A percentile compares a stretch with the other conserved stretches of the same genome.
Evolutionary conservation across 2,113 vertebrate species (phyloP).

Genomic region (Phalacrocorax carbo): DNA sequence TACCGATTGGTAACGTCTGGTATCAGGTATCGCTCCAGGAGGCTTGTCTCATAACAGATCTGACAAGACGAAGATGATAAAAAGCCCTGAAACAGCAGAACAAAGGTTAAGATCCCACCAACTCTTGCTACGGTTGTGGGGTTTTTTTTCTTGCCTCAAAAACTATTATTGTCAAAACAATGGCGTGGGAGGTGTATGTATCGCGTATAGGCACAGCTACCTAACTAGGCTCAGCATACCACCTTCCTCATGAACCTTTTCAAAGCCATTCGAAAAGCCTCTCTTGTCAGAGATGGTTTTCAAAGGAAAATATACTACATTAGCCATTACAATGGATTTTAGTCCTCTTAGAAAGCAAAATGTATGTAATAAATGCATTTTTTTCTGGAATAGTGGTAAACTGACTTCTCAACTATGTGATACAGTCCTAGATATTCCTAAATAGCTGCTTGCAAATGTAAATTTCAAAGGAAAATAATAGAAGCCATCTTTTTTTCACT

Average conservation of each 20-base stretch:
- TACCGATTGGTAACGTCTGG: neutral
- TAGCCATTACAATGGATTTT: neutral
- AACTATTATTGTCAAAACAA: neutral
- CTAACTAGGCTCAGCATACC: neutral
- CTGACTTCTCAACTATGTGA: neutral
- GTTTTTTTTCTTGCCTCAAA: neutral
- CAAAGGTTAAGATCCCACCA: neutral
- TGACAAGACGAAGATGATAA: neutral
- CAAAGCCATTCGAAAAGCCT: neutral
- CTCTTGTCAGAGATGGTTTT: neutral
- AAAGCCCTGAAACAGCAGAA: neutral
- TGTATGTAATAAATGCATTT: neutral
- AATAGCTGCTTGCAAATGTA: neutral
- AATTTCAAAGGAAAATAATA: neutral
- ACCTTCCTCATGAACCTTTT: neutral
- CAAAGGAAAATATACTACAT: neutral
- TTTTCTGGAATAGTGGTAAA: neutral
- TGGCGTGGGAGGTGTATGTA: neutral
- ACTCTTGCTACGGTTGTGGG: neutral
- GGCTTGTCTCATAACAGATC: neutral
- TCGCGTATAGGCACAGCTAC: neutral
- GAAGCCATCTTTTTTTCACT: neutral
- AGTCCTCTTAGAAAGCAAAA: neutral
- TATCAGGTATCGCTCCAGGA: neutral
- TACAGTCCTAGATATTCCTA: neutral